Percentiles rank a stretch among this genome's conserved stretches.
phyloP scores from a whole-genome alignment of 2,888 invertebrate genomes.

The Drosophila neotestacea region DNA sequence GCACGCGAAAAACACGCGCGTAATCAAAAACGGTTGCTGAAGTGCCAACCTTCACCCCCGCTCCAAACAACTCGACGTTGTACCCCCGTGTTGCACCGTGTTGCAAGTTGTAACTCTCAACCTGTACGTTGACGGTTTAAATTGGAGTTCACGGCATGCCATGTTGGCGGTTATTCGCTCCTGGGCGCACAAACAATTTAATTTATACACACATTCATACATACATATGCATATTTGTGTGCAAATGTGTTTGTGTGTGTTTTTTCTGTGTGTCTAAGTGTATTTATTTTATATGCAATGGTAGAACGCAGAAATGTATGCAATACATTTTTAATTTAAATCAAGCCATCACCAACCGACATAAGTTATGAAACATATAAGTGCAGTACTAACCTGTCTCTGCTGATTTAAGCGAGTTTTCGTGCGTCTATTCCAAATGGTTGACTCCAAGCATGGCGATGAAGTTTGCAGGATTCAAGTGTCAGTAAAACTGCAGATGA shows the following conservation, averaged over 20 bases:
- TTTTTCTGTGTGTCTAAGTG: constrained; percentile 17
- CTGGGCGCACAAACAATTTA: constrained; percentile 72
- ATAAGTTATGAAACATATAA: constrained; percentile 64
- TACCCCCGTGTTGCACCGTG: background rate
- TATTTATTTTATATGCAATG: constrained; percentile 57
- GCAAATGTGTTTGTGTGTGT: constrained; percentile 2
- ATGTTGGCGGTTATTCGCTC: constrained; percentile 58
- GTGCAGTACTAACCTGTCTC: constrained; percentile 42
- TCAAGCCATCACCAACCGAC: constrained; percentile 58
- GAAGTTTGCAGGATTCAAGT: constrained; percentile 12
- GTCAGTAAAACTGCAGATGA: constrained; percentile 34
- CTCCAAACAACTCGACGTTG: background rate
- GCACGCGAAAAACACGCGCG: constrained; percentile 77
- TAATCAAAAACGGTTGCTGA: constrained; percentile 75
- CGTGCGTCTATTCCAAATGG: constrained; percentile 35
- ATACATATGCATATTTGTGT: constrained; percentile 16
- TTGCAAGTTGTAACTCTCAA: constrained; percentile 52
- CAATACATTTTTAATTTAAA: constrained; percentile 81
- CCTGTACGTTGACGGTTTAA: constrained; percentile 63
- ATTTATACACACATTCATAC: constrained; percentile 48
- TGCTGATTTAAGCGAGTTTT: constrained; percentile 18
- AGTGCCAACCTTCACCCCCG: constrained; percentile 43
- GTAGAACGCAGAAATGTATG: constrained; percentile 72
- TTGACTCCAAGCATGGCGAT: constrained; percentile 30
- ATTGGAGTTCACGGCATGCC: constrained; percentile 73